Evolutionary conservation across 2,888 invertebrate species (phyloP), one percentile per base, ranked within the genome.

Genomic region (Eutolmus rufibarbis): DNA sequence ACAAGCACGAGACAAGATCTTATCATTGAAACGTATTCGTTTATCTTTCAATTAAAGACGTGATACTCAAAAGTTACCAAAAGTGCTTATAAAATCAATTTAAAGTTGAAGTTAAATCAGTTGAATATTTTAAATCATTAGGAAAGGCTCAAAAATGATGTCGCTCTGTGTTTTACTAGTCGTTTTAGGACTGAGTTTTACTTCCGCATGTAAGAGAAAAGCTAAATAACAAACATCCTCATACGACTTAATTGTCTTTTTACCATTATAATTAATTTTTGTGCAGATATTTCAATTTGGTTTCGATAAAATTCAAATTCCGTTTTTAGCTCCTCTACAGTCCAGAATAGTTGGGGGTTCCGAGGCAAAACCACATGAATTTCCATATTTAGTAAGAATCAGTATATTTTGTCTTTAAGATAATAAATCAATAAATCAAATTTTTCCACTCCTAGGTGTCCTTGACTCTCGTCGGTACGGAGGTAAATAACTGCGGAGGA

Each of bases 401-500:
- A 66, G 37, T 86, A 19, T 9, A 40, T 77, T 77, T 1, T 77
- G 2, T 40, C 19, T 16, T 43, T 19, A 16, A 2, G 66, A 84
- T 28, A 34, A 3, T n/a, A 1, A 16, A 8, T 31, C 3, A 19
- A 66, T 1, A 23, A 66, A 16, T 19, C 34, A 5, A 16, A 7
- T 8, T 16, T 74, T 43, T 31, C 7, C 8, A 31, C 14, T 1
- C 0, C 16, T 28, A 85, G 85, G 74, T 85, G 40, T 74, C 87
- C 9, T 56, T 87, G 23, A 77, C 87, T 28, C 23, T 81, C 1
- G 37, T 46, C 16, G 74, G n/a, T 3, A 79, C 87, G 16, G 74
- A 46, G 9, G 43, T 43, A n/a, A 66, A 46, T 74, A 79, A 87
- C 34, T 87, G 87, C 34, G 87, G 87, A n/a, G 87, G 87, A 74